phyloP scores from a whole-genome alignment of 2,888 invertebrate genomes.

The Drosophila rellima region DNA sequence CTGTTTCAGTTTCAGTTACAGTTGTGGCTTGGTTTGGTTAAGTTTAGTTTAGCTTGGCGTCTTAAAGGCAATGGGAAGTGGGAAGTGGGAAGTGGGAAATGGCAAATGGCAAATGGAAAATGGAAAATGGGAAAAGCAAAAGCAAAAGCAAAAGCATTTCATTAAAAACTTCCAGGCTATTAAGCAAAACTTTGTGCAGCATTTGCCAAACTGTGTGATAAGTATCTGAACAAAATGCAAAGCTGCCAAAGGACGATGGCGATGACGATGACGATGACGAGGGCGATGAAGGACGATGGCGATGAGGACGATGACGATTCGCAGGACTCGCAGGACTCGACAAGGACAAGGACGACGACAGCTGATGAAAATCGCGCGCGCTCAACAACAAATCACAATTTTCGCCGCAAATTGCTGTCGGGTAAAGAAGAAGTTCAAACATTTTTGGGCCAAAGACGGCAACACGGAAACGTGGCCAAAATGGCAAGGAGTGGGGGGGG shows the following conservation, averaged over 20 bases:
- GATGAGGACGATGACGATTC: conserved; percentile 38
- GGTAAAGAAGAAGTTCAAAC: conserved; percentile 74
- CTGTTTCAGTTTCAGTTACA: conserved; percentile 15
- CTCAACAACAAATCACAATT: conserved; percentile 79
- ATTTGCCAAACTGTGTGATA: conserved; percentile 82
- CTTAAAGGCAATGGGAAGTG: conserved; percentile 31
- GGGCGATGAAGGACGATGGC: conserved; percentile 21
- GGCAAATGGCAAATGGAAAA: conserved; percentile 15
- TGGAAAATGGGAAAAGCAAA: conserved; percentile 52
- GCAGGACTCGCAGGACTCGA: conserved; percentile 25
- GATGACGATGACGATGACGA: conserved; percentile 17
- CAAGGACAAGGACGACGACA: conserved; percentile 57
- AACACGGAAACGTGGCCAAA: conserved; percentile 28
- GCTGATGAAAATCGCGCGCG: conserved; percentile 79
- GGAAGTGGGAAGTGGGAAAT: no score
- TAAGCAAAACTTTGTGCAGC: conserved; percentile 82
- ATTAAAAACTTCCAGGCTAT: conserved; percentile 82
- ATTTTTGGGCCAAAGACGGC: conserved; percentile 57
- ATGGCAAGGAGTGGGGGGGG: not conserved
- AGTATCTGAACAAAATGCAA: conserved; percentile 81
- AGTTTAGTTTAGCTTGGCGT: conserved; percentile 28
- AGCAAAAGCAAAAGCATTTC: conserved; percentile 63
- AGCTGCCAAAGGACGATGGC: conserved; percentile 74
- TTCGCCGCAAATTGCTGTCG: conserved; percentile 81
- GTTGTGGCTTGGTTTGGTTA: conserved; percentile 20